phyloP scores from a whole-genome alignment of 2,888 invertebrate species.

The Ctenicera cuprea region DNA sequence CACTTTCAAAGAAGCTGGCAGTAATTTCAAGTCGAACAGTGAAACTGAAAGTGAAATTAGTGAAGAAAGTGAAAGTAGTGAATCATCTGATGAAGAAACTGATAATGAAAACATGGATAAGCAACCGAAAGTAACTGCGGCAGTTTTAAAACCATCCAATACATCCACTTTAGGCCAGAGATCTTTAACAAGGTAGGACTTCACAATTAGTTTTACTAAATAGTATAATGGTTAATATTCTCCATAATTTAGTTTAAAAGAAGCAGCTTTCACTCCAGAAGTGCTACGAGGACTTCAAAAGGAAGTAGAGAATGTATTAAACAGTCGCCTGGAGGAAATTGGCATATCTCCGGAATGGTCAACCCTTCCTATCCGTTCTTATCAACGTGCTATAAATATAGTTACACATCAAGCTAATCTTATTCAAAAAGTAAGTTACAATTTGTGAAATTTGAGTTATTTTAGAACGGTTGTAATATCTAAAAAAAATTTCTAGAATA shows the following conservation, averaged over 20 bases:
- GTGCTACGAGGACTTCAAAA: conserved; percentile 53
- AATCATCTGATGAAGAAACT: conserved; percentile 34
- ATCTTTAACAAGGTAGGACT: conserved; percentile 58
- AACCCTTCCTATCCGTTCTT: conserved; percentile 75
- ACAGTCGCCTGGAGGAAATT: conserved; percentile 75
- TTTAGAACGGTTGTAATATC: no score
- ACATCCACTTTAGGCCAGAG: conserved; percentile 58
- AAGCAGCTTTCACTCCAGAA: conserved; percentile 54
- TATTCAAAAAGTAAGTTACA: conserved; percentile 74
- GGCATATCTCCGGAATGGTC: conserved; percentile 80
- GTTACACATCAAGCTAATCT: conserved; percentile 76
- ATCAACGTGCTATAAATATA: conserved; percentile 75
- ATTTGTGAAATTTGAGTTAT: no score
- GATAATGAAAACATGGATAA: conserved; percentile 9
- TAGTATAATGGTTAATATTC: no score
- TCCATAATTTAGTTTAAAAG: conserved; percentile 55
- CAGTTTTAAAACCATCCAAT: conserved; percentile 44
- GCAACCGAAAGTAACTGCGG: not conserved
- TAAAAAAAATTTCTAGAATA: conserved; percentile 37
- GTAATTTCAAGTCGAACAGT: conserved; percentile 4
- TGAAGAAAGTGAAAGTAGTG: conserved; percentile 15
- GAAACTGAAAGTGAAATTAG: conserved; percentile 36
- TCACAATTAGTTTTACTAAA: not conserved
- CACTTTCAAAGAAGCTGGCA: not conserved
- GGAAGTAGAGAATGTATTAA: conserved; percentile 68